These are phyloP conservation scores for Nesoenas mayeri DNA, from an alignment of 2,113 vertebrate genomes.

Conservation along the genomic window DNA sequence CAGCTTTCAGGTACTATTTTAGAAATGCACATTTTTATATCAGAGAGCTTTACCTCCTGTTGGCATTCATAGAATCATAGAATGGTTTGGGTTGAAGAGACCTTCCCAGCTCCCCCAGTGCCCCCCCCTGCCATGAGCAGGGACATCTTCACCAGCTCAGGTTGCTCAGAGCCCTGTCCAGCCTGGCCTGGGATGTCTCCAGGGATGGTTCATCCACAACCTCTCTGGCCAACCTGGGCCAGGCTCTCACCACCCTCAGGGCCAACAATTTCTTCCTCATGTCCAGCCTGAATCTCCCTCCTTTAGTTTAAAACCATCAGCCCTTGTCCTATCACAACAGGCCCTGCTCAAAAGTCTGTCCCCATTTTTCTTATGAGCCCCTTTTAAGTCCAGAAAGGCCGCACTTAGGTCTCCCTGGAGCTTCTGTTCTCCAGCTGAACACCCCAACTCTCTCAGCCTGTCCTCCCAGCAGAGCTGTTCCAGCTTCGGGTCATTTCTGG, in stretches of 20 bases:
- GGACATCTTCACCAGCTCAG: not conserved
- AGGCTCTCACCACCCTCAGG: no score
- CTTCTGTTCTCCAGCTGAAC: not conserved
- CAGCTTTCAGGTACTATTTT: not conserved
- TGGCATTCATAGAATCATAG: not conserved
- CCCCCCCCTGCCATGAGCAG: not conserved
- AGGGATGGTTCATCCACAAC: not conserved
- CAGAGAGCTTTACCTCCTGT: not conserved
- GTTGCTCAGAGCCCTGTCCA: not conserved
- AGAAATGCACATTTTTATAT: not conserved
- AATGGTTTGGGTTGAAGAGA: not conserved
- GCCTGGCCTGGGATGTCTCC: no score
- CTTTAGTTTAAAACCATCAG: not conserved
- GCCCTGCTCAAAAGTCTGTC: no score
- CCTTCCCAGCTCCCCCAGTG: not conserved
- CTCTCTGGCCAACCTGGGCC: not conserved
- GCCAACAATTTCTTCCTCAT: not conserved
- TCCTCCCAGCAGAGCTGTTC: fast-evolving
- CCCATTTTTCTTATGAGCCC: no score
- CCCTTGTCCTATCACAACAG: not conserved
- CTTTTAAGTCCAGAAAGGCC: not conserved
- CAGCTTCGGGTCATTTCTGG: not conserved
- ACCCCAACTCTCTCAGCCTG: not conserved
- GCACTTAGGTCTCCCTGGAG: fast-evolving
- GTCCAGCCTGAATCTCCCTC: not conserved